A percentile compares a stretch with the other conserved stretches of the same genome.
These are phyloP conservation scores for Halcyon chelicuti DNA, from an alignment of 2,797 vertebrate genomes.

Conservation along the genomic window DNA sequence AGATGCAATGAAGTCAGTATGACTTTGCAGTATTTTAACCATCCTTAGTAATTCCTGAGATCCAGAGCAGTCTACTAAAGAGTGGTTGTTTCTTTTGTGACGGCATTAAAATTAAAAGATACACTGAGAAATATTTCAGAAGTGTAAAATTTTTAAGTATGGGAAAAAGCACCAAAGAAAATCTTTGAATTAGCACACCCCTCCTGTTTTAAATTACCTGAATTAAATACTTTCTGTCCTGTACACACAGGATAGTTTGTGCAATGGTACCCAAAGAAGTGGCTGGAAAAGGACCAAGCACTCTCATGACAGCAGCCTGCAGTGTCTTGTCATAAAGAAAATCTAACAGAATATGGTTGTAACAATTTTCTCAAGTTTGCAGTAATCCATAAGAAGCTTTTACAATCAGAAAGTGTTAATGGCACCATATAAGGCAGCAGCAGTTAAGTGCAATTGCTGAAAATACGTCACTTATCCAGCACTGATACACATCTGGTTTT, in stretches of 20 bases:
- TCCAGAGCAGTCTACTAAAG: no score
- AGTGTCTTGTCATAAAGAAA: background rate
- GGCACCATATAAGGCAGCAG: background rate
- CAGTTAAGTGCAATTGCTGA: background rate
- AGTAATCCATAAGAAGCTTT: background rate
- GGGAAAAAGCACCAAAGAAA: background rate
- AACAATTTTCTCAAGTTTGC: background rate
- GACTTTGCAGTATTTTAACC: no score
- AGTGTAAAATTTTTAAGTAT: background rate
- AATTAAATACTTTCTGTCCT: background rate
- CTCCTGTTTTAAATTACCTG: background rate
- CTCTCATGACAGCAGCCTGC: background rate
- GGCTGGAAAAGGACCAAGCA: background rate
- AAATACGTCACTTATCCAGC: background rate
- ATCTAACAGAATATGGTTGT: background rate
- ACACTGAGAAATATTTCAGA: background rate
- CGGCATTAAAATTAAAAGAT: background rate
- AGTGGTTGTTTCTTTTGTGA: background rate
- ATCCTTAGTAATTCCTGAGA: no score
- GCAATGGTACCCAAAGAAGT: background rate
- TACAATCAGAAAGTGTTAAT: background rate
- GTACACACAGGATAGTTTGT: background rate
- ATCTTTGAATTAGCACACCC: background rate
- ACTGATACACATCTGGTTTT: background rate
- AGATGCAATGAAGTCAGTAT: no score